Evolutionary conservation across 2,113 vertebrate genomes (phyloP), one percentile per base, ranked within the genome.

Genomic region (Saccopteryx leptura): DNA sequence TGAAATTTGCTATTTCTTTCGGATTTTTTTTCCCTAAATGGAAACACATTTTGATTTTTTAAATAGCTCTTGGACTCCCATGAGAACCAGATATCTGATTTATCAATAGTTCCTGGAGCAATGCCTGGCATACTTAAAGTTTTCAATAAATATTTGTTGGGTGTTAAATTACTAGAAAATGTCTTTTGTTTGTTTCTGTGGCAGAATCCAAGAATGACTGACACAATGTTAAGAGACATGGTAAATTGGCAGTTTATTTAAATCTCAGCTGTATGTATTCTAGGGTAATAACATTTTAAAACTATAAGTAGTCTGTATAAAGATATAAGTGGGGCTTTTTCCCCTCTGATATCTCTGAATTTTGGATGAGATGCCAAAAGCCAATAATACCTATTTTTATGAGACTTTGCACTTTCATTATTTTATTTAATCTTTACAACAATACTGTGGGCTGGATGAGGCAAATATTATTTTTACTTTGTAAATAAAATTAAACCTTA

Each of bases 401-500:
- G 88, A 90, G 91, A 63, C 75, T 90, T 81, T 65, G 71, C 46
- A 87, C 56, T 50, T 80, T 93, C 21, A 63, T 85, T 90, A 68
- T 33, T 75, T 92, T 48, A 69, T 86, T 95, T 88, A 90, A 60
- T 95, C 9, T 91, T 79, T 83, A 78, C n/a, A 92, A 46, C 10
- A 90, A 12, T 92, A 21, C 28, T 8, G 12, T 83, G 52, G 76
- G 26, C 46, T 94, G 76, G n/a, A 10, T 87, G 61, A 89, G 28
- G 23, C 9, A 80, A 61, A 61, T 90, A 83, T 71, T 93, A 63
- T 79, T 96, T 54, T 9, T 65, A 74, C 9, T 90, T 82, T 80
- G 54, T 71, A 75, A 91, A 87, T 86, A 61, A 94, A 94, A 82
- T 65, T 94, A 86, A 92, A 72, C 54, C 21, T 61, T 54, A 88